Evolutionary conservation across 2,113 vertebrate genomes (phyloP), one percentile per base, ranked within the genome.

Genomic region (Saguinus imperator): DNA sequence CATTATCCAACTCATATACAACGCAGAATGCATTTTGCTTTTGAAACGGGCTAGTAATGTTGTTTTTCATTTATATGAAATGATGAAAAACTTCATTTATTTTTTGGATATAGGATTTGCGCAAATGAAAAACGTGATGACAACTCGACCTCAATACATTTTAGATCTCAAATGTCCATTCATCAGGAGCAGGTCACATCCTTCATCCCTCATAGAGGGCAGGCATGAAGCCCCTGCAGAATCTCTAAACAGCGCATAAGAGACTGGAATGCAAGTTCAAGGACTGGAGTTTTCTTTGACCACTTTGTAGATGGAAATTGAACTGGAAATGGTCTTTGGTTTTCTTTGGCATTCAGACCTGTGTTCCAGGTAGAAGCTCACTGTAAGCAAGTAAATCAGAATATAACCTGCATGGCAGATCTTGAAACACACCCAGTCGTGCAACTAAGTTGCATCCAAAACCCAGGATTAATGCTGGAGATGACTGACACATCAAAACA

Each of bases 21-120:
- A 97, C 27, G 45, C 40, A 88, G 92, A 94, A 86, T 64, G 37
- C 87, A 58, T 82, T 92, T 94, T 97, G 66, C 58, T 37, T 97
- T 94, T 95, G 68, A 84, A 94, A 90, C 37, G 87, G 89, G 29
- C 29, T 76, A 37, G 16, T 79, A 79, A 90, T 88, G 73, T 35
- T 94, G 66, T 45, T 96, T 97, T 93, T 76, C 5, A 9, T 61
- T 80, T 92, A 72, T 57, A 77, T 32, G 61, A 64, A 32, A 64
- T 64, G 27, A 64, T 64, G 61, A 64, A 64, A 64, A 64, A 32
- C 12, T 32, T 6, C 29, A 14, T 32, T 29, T 61, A 13, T 29
- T 61, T 64, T 64, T 32, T 64, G 12, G 27, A 64, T 64, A 32
- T 32, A 32, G 48, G 52, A 84, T 77, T 23, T 80, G 35, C 37